These are phyloP conservation scores for Phlogophora meticulosa DNA, from an alignment of 2,888 invertebrate genomes.

Conservation along the genomic window DNA sequence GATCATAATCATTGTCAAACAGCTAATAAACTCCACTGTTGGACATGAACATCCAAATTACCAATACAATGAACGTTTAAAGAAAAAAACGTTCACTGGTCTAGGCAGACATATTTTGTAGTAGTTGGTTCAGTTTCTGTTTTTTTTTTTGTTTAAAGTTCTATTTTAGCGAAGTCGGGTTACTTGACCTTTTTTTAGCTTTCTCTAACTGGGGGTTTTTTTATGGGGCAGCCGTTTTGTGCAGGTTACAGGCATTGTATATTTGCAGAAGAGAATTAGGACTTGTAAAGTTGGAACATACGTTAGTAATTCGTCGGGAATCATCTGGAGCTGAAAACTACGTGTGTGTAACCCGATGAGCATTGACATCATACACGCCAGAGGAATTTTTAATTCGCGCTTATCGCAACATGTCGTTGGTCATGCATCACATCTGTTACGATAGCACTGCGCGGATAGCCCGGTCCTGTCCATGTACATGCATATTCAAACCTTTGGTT, in stretches of 20 bases:
- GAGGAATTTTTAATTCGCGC: constrained; percentile 28
- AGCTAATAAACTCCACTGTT: constrained; percentile 7
- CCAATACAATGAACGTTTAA: constrained; percentile 4
- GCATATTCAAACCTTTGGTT: not conserved
- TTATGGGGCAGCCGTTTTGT: too few species aligned
- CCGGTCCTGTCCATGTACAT: not conserved
- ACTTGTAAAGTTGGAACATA: not conserved
- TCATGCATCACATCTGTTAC: constrained; percentile 40
- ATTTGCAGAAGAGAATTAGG: not conserved
- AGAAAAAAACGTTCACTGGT: not conserved
- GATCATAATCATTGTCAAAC: constrained; percentile 1
- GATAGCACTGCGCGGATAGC: constrained; percentile 17
- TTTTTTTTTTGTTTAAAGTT: too few species aligned
- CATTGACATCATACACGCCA: constrained; percentile 11
- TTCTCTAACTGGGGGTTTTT: too few species aligned
- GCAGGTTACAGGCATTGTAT: too few species aligned
- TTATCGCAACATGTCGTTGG: constrained; percentile 40
- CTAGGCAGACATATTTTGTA: constrained; percentile 1
- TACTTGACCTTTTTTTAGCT: too few species aligned
- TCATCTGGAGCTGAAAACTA: constrained; percentile 2
- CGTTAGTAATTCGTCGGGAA: not conserved
- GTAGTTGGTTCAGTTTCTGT: too few species aligned
- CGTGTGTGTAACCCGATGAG: not conserved
- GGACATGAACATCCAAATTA: constrained; percentile 18
- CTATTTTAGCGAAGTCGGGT: too few species aligned